Evolutionary conservation across 2,113 vertebrate genomes (phyloP).

Genomic region (Brienomyrus longianalis): DNA sequence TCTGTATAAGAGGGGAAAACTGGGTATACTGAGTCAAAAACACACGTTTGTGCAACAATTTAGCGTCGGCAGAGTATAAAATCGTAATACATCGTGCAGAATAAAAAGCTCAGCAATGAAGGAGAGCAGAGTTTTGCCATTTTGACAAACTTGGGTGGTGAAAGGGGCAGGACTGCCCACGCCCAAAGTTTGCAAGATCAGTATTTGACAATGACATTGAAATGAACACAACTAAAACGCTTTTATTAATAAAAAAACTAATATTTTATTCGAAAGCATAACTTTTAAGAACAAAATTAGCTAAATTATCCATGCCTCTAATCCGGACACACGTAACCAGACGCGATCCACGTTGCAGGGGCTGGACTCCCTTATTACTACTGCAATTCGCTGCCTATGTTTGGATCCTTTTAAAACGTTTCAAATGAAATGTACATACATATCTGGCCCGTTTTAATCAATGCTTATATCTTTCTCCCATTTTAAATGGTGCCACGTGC

Average conservation of each 20-base stretch:
- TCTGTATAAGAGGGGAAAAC: background rate
- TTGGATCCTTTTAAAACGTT: background rate
- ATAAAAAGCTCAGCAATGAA: background rate
- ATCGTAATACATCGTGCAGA: background rate
- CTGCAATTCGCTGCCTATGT: background rate
- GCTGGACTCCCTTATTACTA: background rate
- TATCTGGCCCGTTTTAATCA: background rate
- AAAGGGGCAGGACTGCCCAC: slow-evolving; percentile 48
- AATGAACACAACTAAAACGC: background rate
- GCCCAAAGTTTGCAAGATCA: slow-evolving; percentile 39
- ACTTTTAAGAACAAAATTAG: background rate
- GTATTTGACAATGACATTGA: background rate
- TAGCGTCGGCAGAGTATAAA: background rate
- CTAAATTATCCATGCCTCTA: background rate
- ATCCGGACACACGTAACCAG: background rate
- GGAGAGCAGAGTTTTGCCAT: background rate
- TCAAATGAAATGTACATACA: background rate
- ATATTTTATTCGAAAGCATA: background rate
- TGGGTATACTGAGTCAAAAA: background rate
- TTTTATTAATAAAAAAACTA: background rate
- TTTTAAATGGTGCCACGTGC: background rate
- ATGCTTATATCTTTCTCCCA: background rate
- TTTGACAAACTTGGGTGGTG: slow-evolving; percentile 40
- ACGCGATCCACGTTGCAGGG: slow-evolving; percentile 30
- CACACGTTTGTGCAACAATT: background rate